phyloP scores from a whole-genome alignment of 2,888 invertebrate genomes.

The Leptopterna dolabrata region DNA sequence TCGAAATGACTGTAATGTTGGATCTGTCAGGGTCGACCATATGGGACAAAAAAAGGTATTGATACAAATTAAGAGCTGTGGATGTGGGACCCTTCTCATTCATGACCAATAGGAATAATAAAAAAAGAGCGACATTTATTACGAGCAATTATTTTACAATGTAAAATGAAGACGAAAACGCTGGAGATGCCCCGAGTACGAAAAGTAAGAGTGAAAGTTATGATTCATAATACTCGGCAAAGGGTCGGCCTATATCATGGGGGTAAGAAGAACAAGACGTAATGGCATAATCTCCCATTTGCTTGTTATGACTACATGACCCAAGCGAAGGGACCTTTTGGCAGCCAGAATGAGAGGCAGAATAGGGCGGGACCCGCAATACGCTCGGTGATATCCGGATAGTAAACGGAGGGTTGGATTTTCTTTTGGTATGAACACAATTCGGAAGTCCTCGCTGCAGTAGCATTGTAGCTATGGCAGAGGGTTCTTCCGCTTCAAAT shows the following conservation, averaged over 20 bases:
- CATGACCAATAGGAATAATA: neutral
- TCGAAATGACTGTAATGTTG: too few relatives aligned
- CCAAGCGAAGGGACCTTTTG: neutral
- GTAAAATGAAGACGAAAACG: neutral
- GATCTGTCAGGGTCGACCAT: too few relatives aligned
- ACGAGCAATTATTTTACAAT: neutral
- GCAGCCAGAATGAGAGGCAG: neutral
- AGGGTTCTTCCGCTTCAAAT: neutral
- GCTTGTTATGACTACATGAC: slow-evolving; percentile 22
- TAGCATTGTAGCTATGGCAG: neutral
- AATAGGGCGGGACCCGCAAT: neutral
- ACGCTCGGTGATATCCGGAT: neutral
- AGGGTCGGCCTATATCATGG: neutral
- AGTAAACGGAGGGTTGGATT: neutral
- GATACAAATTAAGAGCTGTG: neutral
- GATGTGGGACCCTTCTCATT: neutral
- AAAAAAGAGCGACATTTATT: neutral
- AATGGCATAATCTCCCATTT: slow-evolving; percentile 27
- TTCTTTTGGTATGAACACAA: neutral
- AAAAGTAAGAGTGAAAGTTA: slow-evolving; percentile 2
- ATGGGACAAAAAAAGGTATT: too few relatives aligned
- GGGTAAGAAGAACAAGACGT: neutral
- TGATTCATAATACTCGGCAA: slow-evolving; percentile 19
- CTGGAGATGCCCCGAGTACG: neutral
- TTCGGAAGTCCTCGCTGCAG: neutral